Evolutionary conservation across 2,113 vertebrate genomes (phyloP).

Genomic region (Caracal caracal): DNA sequence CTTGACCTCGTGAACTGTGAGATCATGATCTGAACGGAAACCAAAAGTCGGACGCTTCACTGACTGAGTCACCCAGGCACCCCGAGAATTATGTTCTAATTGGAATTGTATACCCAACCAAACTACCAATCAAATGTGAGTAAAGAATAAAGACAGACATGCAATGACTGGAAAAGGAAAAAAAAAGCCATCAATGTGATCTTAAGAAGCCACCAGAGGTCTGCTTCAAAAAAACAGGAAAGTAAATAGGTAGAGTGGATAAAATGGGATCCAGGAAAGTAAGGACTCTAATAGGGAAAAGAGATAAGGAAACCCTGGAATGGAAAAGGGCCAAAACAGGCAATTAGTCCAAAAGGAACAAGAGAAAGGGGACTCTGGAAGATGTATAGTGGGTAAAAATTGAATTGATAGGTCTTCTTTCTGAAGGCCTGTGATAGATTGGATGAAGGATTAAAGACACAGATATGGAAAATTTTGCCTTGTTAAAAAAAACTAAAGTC

Average conservation of each 20-base stretch:
- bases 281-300: neutral
- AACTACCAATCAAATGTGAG: neutral
- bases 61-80: too few relatives aligned
- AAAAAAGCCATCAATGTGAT: neutral
- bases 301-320: neutral
- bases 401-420: neutral
- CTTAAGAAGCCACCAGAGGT: neutral
- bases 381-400: neutral
- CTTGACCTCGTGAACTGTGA: too few relatives aligned
- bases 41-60: too few relatives aligned
- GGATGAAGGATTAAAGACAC: neutral
- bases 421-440: neutral
- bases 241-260: neutral
- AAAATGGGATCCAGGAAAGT: neutral
- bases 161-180: neutral
- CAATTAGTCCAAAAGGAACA: neutral
- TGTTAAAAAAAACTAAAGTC: neutral
- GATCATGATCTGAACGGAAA: too few relatives aligned
- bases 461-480: neutral
- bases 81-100: neutral
- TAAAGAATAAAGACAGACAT: neutral
- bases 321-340: neutral
- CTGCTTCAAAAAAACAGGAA: neutral
- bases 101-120: slow-evolving; percentile 9
- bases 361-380: neutral